Conservation (phyloP, 2,113 vertebrate genomes). For the Falco punctatus region DNA sequence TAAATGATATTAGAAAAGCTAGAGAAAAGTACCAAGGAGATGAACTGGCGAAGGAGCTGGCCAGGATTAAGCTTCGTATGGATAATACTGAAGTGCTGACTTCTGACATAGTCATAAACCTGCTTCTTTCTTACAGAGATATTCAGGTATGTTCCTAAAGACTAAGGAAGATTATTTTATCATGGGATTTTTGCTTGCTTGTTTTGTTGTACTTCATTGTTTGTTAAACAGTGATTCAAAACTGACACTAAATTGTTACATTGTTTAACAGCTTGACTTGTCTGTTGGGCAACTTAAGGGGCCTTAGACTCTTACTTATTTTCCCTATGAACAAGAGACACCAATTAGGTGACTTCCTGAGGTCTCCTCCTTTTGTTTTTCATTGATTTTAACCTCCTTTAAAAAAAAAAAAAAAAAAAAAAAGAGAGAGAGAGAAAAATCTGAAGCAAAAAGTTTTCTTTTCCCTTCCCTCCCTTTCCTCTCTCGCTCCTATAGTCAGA, state of each 20-base stretch:
- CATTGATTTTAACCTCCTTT: background rate
- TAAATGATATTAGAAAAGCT: slow-evolving; percentile 93
- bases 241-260: background rate
- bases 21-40: slow-evolving; percentile 93
- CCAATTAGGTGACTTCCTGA: background rate
- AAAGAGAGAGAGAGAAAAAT: background rate
- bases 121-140: slow-evolving; percentile 95
- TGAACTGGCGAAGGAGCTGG: slow-evolving; percentile 90
- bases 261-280: background rate
- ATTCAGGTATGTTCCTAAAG: slow-evolving; percentile 85
- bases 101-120: slow-evolving; percentile 93
- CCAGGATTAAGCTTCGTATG: slow-evolving; percentile 91
- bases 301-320: background rate
- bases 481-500: accelerated
- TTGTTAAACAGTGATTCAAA: background rate
- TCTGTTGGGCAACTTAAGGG: background rate
- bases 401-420: background rate
- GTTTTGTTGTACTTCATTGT: background rate
- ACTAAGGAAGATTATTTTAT: background rate
- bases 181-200: background rate
- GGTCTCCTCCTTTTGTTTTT: background rate
- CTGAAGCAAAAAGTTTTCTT: background rate
- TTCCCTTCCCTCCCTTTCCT: background rate
- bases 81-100: slow-evolving; percentile 93
- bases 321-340: background rate